Evolutionary conservation across 1,140 invertebrate genomes (phyloP).

Genomic region (Hesperophylax magnus): DNA sequence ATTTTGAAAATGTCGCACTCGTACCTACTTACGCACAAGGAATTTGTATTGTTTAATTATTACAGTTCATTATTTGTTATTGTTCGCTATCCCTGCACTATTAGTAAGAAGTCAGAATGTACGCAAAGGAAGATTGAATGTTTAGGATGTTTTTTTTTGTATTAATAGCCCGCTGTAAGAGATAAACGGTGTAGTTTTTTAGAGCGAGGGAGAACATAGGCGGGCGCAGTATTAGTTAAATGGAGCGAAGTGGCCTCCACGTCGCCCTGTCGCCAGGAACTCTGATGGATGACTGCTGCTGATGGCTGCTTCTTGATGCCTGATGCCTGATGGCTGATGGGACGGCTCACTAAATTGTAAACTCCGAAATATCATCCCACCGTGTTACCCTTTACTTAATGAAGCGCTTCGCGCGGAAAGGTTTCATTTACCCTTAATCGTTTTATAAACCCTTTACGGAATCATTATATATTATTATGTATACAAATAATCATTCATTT

Average conservation of each 20-base stretch:
- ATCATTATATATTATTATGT: too few species aligned
- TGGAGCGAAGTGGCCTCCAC: conserved; percentile 33
- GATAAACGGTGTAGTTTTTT: conserved; percentile 38
- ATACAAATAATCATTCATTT: too few species aligned
- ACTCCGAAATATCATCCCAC: conserved; percentile 20
- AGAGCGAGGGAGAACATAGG: conserved; percentile 27
- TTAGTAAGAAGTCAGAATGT: conserved; percentile 12
- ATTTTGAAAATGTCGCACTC: too few species aligned
- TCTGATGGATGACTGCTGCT: conserved; percentile 28
- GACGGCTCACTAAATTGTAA: conserved; percentile 17
- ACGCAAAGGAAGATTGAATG: conserved; percentile 28
- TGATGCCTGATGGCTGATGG: not conserved
- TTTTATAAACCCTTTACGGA: too few species aligned
- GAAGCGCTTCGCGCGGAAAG: not conserved
- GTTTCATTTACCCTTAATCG: not conserved
- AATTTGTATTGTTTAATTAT: not conserved
- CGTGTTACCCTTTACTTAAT: conserved; percentile 31
- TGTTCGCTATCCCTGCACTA: conserved; percentile 9
- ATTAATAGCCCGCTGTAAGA: conserved; percentile 41
- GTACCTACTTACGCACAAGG: too few species aligned
- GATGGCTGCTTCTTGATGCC: not conserved
- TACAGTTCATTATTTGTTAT: not conserved
- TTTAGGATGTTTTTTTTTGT: conserved; percentile 41
- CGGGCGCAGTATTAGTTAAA: conserved; percentile 38
- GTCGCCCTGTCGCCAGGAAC: conserved; percentile 33